These are phyloP conservation scores for Oasisia sp. DNA, from an alignment of 2,888 invertebrate genomes.

Conservation along the genomic window DNA sequence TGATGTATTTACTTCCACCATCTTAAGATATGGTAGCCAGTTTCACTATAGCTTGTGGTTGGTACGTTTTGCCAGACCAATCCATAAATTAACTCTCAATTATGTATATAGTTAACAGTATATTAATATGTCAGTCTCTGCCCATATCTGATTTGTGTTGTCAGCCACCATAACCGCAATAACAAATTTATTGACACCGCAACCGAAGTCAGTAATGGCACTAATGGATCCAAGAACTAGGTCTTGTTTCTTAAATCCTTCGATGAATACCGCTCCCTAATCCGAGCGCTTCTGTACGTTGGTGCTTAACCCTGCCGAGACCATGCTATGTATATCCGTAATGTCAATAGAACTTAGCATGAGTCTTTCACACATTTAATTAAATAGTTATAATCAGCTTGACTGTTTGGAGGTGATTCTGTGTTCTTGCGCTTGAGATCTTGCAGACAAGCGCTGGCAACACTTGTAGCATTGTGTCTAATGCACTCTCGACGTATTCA, in stretches of 20 bases:
- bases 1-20: too few species aligned
- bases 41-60: too few species aligned
- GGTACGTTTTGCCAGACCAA: too few species aligned
- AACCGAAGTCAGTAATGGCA: not conserved
- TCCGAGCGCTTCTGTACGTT: not conserved
- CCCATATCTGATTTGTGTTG: not conserved
- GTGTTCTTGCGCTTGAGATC: not conserved
- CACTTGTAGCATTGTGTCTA: not conserved
- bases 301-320: not conserved
- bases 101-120: too few species aligned
- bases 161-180: not conserved
- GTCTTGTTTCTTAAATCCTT: not conserved
- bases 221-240: constrained; percentile 11
- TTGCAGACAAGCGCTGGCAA: not conserved
- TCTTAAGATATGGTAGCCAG: too few species aligned
- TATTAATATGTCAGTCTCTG: not conserved
- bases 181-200: not conserved
- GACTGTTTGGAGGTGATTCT: not conserved
- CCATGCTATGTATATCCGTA: not conserved
- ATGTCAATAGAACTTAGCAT: not conserved
- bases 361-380: constrained; percentile 17
- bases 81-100: too few species aligned
- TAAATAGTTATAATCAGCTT: constrained; percentile 12
- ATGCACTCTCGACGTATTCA: not conserved
- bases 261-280: not conserved